Conservation (phyloP, 92 coral and sea anemone genomes). For the Siderastrea siderea region DNA sequence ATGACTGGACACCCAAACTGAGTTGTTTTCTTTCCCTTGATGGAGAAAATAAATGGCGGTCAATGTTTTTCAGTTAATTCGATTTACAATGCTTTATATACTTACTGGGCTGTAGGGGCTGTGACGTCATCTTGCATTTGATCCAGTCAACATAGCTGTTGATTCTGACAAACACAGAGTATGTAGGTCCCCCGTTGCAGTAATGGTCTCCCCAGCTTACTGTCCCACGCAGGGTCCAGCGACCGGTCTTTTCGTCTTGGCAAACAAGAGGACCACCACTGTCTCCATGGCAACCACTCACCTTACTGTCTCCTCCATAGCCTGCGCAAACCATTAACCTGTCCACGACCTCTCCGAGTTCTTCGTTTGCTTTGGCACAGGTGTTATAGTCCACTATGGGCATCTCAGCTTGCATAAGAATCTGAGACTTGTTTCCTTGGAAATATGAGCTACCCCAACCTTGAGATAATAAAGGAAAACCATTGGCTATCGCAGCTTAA, state of each 20-base stretch:
- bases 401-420: slow-evolving; percentile 79
- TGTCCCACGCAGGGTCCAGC: slow-evolving; percentile 85
- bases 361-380: slow-evolving; percentile 72
- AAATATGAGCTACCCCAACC: slow-evolving; percentile 86
- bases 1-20: too few relatives aligned
- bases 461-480: background rate
- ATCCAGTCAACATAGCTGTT: slow-evolving; percentile 87
- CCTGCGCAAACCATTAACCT: slow-evolving; percentile 81
- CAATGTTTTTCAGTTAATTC: too few relatives aligned
- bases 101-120: slow-evolving; percentile 42
- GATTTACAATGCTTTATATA: background rate
- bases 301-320: slow-evolving; percentile 73
- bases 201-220: slow-evolving; percentile 93
- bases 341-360: slow-evolving; percentile 59
- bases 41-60: too few relatives aligned
- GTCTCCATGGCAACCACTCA: slow-evolving; percentile 88
- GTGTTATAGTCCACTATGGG: slow-evolving; percentile 72
- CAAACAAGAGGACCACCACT: slow-evolving; percentile 94
- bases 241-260: slow-evolving; percentile 49
- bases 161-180: slow-evolving; percentile 80
- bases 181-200: slow-evolving; percentile 70
- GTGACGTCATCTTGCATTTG: slow-evolving; percentile 56
- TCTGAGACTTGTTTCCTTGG: slow-evolving; percentile 54
- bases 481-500: too few relatives aligned
- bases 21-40: too few relatives aligned